Evolutionary conservation across 2,888 invertebrate species (phyloP).

Genomic region (Aquatica leii): DNA sequence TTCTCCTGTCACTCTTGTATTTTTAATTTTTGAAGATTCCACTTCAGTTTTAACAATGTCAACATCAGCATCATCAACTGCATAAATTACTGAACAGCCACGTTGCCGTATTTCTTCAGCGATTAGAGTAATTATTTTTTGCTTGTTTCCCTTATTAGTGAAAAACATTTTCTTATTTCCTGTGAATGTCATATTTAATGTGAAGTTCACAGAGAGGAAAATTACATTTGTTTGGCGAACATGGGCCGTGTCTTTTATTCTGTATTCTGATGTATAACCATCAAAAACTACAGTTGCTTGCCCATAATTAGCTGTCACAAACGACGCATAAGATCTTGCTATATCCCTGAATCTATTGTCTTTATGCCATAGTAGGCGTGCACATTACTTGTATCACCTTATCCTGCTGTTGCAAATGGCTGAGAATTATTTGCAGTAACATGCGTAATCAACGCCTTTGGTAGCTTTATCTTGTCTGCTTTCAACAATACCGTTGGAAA

Average conservation of each 20-base stretch:
- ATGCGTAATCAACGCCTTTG: not conserved
- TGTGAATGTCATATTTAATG: slow-evolving; percentile 7
- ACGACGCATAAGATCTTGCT: slow-evolving; percentile 1
- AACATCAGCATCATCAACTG: slow-evolving; percentile 16
- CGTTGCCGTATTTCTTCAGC: slow-evolving; percentile 2
- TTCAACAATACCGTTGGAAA: slow-evolving; percentile 11
- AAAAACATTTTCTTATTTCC: slow-evolving; percentile 10
- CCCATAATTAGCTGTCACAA: slow-evolving; percentile 3
- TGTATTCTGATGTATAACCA: too few relatives aligned
- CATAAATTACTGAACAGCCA: slow-evolving; percentile 10
- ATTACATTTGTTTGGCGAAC: too few relatives aligned
- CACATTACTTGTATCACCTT: slow-evolving; percentile 9
- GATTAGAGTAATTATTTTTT: too few relatives aligned
- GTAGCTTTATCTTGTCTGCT: slow-evolving; percentile 5
- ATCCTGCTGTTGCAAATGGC: slow-evolving; percentile 8
- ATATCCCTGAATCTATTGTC: not conserved
- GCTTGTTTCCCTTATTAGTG: too few relatives aligned
- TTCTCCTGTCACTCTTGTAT: too few relatives aligned
- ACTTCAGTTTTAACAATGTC: slow-evolving; percentile 7
- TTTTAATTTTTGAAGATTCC: too few relatives aligned
- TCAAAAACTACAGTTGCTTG: too few relatives aligned
- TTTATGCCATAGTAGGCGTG: not conserved
- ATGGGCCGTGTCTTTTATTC: too few relatives aligned
- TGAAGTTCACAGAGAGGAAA: too few relatives aligned
- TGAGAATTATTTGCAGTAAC: too few relatives aligned